Base-by-base conservation (phyloP, 2,113 vertebrate genomes). In the Microcebus jonahi region DNA sequence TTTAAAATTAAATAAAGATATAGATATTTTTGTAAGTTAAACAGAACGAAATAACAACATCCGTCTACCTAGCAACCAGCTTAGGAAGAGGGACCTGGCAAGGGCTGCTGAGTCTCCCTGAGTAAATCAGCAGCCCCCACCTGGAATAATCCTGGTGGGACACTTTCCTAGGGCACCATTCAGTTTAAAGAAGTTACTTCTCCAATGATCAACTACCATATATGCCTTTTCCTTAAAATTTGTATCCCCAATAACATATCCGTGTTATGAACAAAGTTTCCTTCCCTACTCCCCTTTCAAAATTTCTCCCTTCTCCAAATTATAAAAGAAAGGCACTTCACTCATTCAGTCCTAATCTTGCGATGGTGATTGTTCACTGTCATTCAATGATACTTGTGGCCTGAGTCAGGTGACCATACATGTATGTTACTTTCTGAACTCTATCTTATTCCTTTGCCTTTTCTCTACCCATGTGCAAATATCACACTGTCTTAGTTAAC, bases 341-440 rank as follows among this genome's bases (percentile, higher is more conserved):
- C 21, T 67, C 23, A 73, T n/a, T 76, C 5, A 29, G 11, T 70
- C 8, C 20, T 84, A 18, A 27, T 53, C 5, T 84, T 88, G 13
- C n/a, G 20, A 3, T 34, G 53, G 34, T 18, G 59, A 25, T 25
- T 45, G 11, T 18, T 65, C 11, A 31, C 9, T 20, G 36, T 12
- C 34, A 0, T 45, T 42, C n/a, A 55, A 25, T 42, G 12, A 11
- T 11, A 25, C 27, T 45, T 81, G 2, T 53, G 29, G 18, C 8
- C 0, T 18, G 5, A 70, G 50, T 34, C 27, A 53, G 1, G 27
- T 29, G 53, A 21, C 39, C 4, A 27, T 3, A 42, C 0, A 2
- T 67, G 42, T 23, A 31, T 8, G 4, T 17, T 8, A 21, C 2
- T 29, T 84, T 84, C 68, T 85, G 34, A 76, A 75, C 23, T 92